Percentiles rank a stretch among this genome's conserved stretches.
These are phyloP conservation scores for Pangasius larnaudii DNA, from an alignment of 2,797 vertebrate species.

Conservation along the genomic window DNA sequence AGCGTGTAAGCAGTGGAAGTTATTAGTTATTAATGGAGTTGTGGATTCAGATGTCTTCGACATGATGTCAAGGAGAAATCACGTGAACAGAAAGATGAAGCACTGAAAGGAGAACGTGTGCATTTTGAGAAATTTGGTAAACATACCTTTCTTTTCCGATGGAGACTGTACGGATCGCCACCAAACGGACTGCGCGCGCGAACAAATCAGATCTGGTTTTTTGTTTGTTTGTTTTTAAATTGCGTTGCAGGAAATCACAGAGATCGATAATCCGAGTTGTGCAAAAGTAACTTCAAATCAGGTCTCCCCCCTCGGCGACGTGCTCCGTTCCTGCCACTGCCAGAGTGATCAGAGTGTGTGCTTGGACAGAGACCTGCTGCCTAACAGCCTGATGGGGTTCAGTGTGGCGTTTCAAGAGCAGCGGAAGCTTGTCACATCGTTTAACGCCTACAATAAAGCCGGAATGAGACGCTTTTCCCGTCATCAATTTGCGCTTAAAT, in stretches of 20 bases:
- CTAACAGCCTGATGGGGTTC: background rate
- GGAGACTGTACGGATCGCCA: background rate
- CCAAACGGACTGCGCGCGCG: background rate
- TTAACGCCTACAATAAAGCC: background rate
- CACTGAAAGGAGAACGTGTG: background rate
- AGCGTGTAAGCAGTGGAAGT: background rate
- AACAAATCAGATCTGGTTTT: background rate
- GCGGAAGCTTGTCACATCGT: background rate
- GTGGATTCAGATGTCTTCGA: background rate
- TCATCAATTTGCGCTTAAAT: conserved; percentile 40
- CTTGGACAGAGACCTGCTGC: background rate
- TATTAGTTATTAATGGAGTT: background rate
- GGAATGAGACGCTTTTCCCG: background rate
- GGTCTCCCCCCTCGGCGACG: background rate
- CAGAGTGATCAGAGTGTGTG: conserved; percentile 11
- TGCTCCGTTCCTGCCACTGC: conserved; percentile 1
- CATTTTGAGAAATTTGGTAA: background rate
- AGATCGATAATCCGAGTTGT: conserved; percentile 51
- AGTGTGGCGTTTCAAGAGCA: background rate
- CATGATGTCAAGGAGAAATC: background rate
- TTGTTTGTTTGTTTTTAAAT: background rate
- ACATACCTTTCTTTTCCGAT: conserved; percentile 36
- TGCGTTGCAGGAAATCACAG: conserved; percentile 13
- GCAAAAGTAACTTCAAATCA: conserved; percentile 45
- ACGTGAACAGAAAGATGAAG: background rate